A percentile compares a stretch with the other conserved stretches of the same genome.
phyloP scores from a whole-genome alignment of 2,113 vertebrate species.

The Ranitomeya imitator region DNA sequence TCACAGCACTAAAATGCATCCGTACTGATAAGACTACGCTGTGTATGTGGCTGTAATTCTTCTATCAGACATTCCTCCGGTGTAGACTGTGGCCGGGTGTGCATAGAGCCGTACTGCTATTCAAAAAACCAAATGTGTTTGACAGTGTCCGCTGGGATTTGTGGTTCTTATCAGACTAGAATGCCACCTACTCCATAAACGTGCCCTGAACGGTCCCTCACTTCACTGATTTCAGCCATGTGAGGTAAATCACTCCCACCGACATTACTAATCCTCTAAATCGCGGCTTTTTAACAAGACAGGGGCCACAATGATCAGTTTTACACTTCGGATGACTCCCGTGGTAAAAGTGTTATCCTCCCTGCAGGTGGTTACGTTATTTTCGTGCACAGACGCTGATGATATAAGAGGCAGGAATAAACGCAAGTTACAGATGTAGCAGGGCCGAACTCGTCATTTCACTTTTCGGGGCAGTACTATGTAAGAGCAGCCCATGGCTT shows the following conservation, averaged over 20 bases:
- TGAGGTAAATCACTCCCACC: background rate
- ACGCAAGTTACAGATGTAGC: background rate
- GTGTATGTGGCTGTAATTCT: no score
- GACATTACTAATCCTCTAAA: background rate
- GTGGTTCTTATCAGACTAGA: background rate
- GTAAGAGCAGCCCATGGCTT: background rate
- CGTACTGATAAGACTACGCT: no score
- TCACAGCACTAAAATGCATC: no score
- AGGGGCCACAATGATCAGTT: background rate
- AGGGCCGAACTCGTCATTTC: background rate
- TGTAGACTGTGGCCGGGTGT: background rate
- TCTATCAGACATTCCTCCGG: no score
- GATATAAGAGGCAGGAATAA: background rate
- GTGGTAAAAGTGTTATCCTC: conserved; percentile 1
- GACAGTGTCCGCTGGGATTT: background rate
- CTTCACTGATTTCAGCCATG: no score
- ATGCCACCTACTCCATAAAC: background rate
- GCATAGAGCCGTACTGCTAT: background rate
- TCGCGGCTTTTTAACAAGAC: background rate
- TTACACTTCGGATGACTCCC: background rate
- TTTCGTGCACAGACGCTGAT: background rate
- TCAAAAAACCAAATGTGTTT: background rate
- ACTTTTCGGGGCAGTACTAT: background rate
- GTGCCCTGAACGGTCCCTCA: background rate
- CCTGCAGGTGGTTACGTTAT: background rate